These are phyloP conservation scores for Ormyrus pomaceus DNA, from an alignment of 2,888 invertebrate genomes.

Conservation along the genomic window DNA sequence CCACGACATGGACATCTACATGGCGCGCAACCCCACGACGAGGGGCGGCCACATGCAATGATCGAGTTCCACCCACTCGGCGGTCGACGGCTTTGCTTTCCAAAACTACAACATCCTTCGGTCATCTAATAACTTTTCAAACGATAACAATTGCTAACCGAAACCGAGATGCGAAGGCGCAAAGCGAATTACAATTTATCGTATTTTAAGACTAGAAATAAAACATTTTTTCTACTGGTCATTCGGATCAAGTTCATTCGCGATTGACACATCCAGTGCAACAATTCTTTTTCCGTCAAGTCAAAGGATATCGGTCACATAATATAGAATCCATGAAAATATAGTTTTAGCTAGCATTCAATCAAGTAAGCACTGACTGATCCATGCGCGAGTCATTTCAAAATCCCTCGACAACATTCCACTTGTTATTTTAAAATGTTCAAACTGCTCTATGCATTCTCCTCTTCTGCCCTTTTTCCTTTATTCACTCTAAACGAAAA, in stretches of 20 bases:
- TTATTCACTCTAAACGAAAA: no score
- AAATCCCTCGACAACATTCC: conserved; percentile 6
- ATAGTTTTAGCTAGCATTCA: conserved; percentile 20
- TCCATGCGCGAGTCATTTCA: conserved; percentile 1
- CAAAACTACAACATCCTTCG: no score
- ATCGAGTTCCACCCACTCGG: conserved; percentile 20
- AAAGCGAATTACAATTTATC: no score
- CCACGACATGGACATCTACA: conserved; percentile 96
- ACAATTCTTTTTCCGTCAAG: conserved; percentile 23
- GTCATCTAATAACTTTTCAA: no score
- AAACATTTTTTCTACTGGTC: not conserved
- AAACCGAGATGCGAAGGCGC: no score
- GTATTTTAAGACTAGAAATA: no score
- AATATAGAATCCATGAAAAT: conserved; percentile 1
- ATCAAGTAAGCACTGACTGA: conserved; percentile 32
- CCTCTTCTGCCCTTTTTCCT: not conserved
- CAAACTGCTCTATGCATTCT: not conserved
- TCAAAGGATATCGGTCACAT: conserved; percentile 45
- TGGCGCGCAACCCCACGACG: conserved; percentile 93
- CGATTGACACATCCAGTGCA: conserved; percentile 21
- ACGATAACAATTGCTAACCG: no score
- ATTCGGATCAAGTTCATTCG: not conserved
- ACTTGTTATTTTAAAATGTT: conserved; percentile 33
- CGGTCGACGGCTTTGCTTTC: no score
- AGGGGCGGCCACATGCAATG: conserved; percentile 89